phyloP scores from a whole-genome alignment of 2,113 vertebrate species.

The Alosa alosa region DNA sequence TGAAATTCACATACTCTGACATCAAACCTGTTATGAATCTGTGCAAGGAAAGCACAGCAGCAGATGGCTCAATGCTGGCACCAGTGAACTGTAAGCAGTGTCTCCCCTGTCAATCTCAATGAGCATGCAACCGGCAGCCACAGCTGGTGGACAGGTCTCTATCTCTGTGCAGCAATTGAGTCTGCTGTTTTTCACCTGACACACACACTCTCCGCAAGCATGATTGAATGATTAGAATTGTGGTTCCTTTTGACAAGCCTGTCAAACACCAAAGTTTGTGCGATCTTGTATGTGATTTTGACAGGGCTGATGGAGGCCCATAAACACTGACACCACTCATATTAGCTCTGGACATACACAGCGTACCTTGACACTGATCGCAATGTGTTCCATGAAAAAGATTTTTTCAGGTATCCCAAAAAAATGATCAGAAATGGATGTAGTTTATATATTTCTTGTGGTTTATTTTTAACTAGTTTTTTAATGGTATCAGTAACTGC shows the following conservation, averaged over 20 bases:
- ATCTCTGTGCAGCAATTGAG: conserved; percentile 46
- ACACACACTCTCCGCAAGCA: conserved; percentile 30
- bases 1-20: background rate
- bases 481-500: no score
- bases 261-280: conserved; percentile 43
- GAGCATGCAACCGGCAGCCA: conserved; percentile 39
- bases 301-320: background rate
- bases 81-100: conserved; percentile 32
- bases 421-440: no score
- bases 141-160: conserved; percentile 50
- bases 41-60: background rate
- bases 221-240: conserved; percentile 48
- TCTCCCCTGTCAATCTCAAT: conserved; percentile 41
- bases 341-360: background rate
- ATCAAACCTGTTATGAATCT: background rate
- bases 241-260: conserved; percentile 39
- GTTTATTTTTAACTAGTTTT: no score
- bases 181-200: conserved; percentile 49
- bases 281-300: background rate
- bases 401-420: no score
- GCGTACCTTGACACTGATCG: background rate
- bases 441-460: no score
- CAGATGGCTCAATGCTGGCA: conserved; percentile 31
- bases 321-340: background rate
- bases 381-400: no score